Percentiles rank a stretch among this genome's conserved stretches.
Evolutionary conservation across 2,888 invertebrate species (phyloP).

Genomic region (Eilema depressum): DNA sequence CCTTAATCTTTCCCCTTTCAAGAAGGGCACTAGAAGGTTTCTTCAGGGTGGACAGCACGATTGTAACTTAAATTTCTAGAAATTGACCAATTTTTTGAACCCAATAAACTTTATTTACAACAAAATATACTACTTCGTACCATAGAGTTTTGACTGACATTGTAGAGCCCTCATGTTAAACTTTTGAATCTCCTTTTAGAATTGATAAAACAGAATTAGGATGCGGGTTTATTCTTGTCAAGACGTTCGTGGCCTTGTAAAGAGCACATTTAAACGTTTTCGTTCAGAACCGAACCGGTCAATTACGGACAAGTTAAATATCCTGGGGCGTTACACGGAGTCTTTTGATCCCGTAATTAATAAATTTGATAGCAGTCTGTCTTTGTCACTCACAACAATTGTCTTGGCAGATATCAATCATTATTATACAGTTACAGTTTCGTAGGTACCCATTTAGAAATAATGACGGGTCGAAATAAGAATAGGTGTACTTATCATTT

Average conservation of each 20-base stretch:
- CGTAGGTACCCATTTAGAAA: neutral
- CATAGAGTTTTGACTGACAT: neutral
- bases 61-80: no score
- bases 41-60: no score
- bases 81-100: no score
- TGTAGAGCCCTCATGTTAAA: neutral
- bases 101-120: neutral
- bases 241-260: conserved; percentile 19
- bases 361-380: conserved; percentile 36
- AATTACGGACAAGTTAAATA: conserved; percentile 51
- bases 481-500: no score
- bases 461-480: neutral
- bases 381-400: neutral
- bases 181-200: neutral
- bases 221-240: conserved; percentile 30
- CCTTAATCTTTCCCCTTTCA: no score
- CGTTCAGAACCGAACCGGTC: conserved; percentile 20
- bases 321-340: conserved; percentile 34
- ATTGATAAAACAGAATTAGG: neutral
- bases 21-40: no score
- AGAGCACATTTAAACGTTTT: conserved; percentile 21
- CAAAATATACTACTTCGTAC: neutral
- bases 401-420: neutral
- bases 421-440: neutral
- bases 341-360: conserved; percentile 38